Evolutionary conservation across 2,797 vertebrate genomes (phyloP).

Genomic region (Prunella strophiata): DNA sequence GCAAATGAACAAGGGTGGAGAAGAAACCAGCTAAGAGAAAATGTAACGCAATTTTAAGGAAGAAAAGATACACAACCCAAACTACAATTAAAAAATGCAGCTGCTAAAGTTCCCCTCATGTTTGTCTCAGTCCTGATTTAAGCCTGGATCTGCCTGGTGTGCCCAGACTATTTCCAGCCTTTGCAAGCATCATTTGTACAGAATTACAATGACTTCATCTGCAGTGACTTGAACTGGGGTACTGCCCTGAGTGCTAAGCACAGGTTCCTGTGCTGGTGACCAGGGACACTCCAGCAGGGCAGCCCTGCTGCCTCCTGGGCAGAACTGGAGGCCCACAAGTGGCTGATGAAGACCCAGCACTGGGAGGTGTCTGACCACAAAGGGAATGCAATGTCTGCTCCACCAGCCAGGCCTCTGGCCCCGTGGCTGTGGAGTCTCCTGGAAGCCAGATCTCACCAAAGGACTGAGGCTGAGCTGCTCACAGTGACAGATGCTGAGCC

Average conservation of each 20-base stretch:
- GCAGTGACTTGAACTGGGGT: neutral
- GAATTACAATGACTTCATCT: neutral
- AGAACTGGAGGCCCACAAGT: neutral
- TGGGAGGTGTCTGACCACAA: neutral
- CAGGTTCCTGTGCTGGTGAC: neutral
- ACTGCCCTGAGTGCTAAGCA: neutral
- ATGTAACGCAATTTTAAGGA: neutral
- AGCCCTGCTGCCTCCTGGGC: neutral
- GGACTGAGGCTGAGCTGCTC: neutral
- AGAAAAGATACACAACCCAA: neutral
- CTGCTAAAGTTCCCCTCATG: neutral
- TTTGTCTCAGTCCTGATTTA: neutral
- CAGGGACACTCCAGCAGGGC: neutral
- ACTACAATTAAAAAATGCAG: neutral
- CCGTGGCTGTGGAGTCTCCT: neutral
- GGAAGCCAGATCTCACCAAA: neutral
- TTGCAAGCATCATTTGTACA: neutral
- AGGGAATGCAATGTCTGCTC: neutral
- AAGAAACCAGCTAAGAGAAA: neutral
- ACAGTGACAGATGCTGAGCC: slow-evolving; percentile 2
- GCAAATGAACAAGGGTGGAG: neutral
- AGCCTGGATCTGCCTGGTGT: neutral
- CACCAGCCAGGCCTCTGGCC: neutral
- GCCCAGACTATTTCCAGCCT: neutral
- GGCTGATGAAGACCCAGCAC: neutral